Conservation (phyloP, 2,113 vertebrate genomes). For the Anthoscopus minutus region DNA sequence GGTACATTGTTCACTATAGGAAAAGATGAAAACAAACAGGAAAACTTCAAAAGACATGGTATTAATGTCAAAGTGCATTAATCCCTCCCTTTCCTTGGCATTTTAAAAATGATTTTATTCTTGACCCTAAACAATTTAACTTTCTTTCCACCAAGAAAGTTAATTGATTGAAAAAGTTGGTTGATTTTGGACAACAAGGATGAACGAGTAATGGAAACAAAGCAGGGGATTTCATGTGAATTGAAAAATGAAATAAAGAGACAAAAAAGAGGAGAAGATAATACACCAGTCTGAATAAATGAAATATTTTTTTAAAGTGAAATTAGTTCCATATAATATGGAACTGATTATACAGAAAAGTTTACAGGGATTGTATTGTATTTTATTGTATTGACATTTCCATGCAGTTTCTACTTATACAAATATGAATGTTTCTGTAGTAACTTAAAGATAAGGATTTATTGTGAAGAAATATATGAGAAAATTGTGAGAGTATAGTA, state of each 20-base stretch:
- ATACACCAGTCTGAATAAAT: background rate
- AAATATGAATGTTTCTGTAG: background rate
- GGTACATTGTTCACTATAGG: conserved; percentile 40
- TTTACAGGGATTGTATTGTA: background rate
- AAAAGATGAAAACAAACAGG: conserved; percentile 66
- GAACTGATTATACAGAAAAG: background rate
- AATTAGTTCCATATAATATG: background rate
- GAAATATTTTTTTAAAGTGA: background rate
- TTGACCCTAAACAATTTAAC: conserved; percentile 32
- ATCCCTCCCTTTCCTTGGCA: background rate
- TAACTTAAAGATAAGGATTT: background rate
- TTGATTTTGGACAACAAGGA: background rate
- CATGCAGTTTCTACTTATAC: background rate
- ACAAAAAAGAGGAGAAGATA: background rate
- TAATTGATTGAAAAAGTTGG: no score
- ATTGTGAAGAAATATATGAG: background rate
- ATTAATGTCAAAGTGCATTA: conserved; percentile 61
- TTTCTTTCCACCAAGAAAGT: conserved; percentile 24
- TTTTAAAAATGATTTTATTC: conserved; percentile 53
- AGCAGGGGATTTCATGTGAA: background rate
- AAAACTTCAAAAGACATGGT: conserved; percentile 46
- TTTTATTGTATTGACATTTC: background rate
- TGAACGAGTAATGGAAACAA: background rate
- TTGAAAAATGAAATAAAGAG: background rate
- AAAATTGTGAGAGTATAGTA: background rate